These are phyloP conservation scores for Uromys caudimaculatus DNA, from an alignment of 2,797 vertebrate species.

Conservation along the genomic window DNA sequence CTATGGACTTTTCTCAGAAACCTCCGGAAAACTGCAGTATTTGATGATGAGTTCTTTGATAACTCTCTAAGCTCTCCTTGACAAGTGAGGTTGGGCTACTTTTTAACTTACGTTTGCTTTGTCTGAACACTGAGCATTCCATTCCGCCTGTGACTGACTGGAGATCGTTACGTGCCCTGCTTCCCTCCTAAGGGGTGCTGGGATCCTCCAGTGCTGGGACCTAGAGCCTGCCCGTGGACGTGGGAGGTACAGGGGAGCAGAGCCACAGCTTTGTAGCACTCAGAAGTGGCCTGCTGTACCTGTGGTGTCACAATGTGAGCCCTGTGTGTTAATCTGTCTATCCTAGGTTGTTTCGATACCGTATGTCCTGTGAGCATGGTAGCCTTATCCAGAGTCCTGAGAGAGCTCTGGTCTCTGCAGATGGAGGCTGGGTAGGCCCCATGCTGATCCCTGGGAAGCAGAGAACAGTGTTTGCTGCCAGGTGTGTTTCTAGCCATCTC, in stretches of 20 bases:
- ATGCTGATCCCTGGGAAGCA: background rate
- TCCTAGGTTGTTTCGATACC: no score
- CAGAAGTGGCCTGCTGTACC: background rate
- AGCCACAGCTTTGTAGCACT: background rate
- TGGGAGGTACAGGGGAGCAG: accelerated
- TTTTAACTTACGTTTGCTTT: slow-evolving; percentile 54
- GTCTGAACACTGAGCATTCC: background rate
- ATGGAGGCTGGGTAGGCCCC: no score
- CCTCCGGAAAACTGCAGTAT: background rate
- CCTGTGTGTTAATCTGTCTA: background rate
- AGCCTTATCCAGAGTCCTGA: background rate
- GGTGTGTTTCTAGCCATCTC: background rate
- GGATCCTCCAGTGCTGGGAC: background rate
- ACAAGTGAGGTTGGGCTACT: slow-evolving; percentile 52
- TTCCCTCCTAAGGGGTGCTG: background rate
- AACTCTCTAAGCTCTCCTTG: slow-evolving; percentile 45
- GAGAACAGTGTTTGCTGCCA: background rate
- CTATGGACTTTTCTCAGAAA: slow-evolving; percentile 17
- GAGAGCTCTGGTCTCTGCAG: background rate
- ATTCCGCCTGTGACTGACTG: background rate
- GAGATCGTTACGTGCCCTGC: slow-evolving; percentile 13
- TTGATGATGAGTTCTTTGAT: background rate
- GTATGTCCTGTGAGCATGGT: accelerated
- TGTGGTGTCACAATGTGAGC: background rate
- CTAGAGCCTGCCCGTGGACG: background rate